A percentile compares a stretch with the other conserved stretches of the same genome.
Evolutionary conservation across 2,888 invertebrate species (phyloP).

Genomic region (Microdon myrmicae): DNA sequence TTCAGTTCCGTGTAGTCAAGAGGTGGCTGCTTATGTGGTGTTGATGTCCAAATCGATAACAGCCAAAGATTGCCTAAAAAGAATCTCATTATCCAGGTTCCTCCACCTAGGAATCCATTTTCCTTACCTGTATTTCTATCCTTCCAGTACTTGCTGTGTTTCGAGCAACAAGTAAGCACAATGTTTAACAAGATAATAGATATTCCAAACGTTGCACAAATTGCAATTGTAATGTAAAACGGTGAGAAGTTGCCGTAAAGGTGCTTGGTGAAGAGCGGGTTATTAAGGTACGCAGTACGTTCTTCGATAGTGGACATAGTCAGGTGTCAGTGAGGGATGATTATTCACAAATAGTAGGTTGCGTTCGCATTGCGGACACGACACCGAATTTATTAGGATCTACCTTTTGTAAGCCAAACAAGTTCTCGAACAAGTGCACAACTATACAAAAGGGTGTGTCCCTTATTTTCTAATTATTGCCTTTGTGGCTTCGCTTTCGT

Average conservation of each 20-base stretch:
- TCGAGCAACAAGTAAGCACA: constrained; percentile 83
- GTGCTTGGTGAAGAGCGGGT: constrained; percentile 72
- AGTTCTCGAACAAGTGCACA: constrained; percentile 8
- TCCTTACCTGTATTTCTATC: constrained; percentile 76
- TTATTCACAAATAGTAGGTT: no score
- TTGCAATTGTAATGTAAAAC: constrained; percentile 84
- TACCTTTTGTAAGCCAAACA: no score
- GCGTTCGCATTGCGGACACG: constrained; percentile 26
- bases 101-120: not conserved
- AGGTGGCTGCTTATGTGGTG: constrained; percentile 84
- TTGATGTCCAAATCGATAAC: constrained; percentile 84
- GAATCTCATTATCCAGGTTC: constrained; percentile 3
- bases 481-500: no score
- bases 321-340: not conserved
- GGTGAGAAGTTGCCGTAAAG: constrained; percentile 81
- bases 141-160: constrained; percentile 83
- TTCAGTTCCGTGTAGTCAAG: constrained; percentile 82
- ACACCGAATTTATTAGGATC: no score
- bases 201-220: constrained; percentile 79
- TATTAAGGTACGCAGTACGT: constrained; percentile 72
- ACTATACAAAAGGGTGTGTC: no score
- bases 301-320: constrained; percentile 75
- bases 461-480: no score
- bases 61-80: constrained; percentile 83
- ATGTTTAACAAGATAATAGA: constrained; percentile 80